A percentile compares a stretch with the other conserved stretches of the same genome.
Conservation (phyloP, 2,888 invertebrate genomes). For the Drosophila phalerata region DNA sequence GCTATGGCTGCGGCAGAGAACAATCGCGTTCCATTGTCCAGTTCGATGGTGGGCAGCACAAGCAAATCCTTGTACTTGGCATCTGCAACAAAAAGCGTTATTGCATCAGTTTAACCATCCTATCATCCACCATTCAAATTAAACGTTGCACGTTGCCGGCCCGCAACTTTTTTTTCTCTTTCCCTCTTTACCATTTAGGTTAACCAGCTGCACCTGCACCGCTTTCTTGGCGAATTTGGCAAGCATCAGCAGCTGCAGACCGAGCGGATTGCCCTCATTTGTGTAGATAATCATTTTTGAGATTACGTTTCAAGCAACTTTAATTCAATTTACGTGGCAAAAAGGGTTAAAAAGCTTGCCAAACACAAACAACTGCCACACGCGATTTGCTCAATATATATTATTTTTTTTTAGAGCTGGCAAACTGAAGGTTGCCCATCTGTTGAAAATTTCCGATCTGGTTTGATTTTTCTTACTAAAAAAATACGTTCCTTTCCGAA, state of each 20-base stretch:
- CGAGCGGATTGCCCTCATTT: slow-evolving; percentile 92
- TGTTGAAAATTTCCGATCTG: too few species aligned
- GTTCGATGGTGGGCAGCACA: slow-evolving; percentile 89
- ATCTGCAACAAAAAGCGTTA: slow-evolving; percentile 83
- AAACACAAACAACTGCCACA: slow-evolving; percentile 37
- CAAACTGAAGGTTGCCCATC: background rate
- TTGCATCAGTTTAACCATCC: slow-evolving; percentile 61
- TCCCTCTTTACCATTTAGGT: slow-evolving; percentile 87
- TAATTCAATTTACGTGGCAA: slow-evolving; percentile 78
- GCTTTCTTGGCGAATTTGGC: slow-evolving; percentile 88
- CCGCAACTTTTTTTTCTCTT: background rate
- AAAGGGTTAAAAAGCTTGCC: slow-evolving; percentile 42
- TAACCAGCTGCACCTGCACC: slow-evolving; percentile 87
- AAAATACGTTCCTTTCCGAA: too few species aligned
- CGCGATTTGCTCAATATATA: slow-evolving; percentile 41
- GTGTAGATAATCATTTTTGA: slow-evolving; percentile 89
- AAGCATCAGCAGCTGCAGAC: slow-evolving; percentile 90
- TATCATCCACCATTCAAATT: background rate
- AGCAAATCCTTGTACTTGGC: slow-evolving; percentile 86
- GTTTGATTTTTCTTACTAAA: too few species aligned
- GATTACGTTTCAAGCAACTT: slow-evolving; percentile 10
- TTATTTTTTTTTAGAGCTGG: background rate
- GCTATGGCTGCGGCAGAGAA: slow-evolving; percentile 91
- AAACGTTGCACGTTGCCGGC: slow-evolving; percentile 54
- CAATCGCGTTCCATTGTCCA: slow-evolving; percentile 88